These are phyloP conservation scores for Epinotia brunnichana DNA, from an alignment of 2,888 invertebrate genomes.

Conservation along the genomic window DNA sequence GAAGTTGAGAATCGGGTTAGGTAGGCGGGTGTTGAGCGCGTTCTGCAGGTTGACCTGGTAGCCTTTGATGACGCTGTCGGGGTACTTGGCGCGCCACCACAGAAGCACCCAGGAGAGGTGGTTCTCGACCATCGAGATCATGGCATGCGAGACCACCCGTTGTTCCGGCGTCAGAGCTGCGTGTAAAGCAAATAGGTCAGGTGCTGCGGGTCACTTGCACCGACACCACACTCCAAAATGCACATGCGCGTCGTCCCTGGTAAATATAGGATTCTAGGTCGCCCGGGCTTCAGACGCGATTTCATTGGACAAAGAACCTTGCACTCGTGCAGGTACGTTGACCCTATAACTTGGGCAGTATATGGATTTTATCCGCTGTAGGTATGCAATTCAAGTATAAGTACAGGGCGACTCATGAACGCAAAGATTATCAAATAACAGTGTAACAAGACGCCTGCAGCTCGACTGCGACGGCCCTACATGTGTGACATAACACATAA, in stretches of 20 bases:
- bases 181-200: conserved; percentile 54
- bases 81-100: conserved; percentile 96
- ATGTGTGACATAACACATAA: conserved; percentile 42
- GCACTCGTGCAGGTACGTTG: conserved; percentile 10
- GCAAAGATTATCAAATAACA: conserved; percentile 37
- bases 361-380: conserved; percentile 4
- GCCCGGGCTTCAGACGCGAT: conserved; percentile 44
- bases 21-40: conserved; percentile 93
- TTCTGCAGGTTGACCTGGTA: conserved; percentile 96
- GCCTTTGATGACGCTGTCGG: conserved; percentile 94
- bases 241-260: conserved; percentile 68
- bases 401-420: conserved; percentile 7
- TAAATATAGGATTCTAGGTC: conserved; percentile 52
- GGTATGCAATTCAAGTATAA: background rate
- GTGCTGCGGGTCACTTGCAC: conserved; percentile 43
- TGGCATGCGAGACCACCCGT: conserved; percentile 94
- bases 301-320: conserved; percentile 23
- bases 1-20: conserved; percentile 93
- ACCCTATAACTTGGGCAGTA: background rate
- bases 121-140: conserved; percentile 97
- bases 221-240: conserved; percentile 49
- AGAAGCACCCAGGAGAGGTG: conserved; percentile 95
- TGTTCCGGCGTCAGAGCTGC: conserved; percentile 91
- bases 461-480: conserved; percentile 16
- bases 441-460: conserved; percentile 37